Base-by-base conservation (phyloP, 2,113 vertebrate genomes). In the Himantopus leucocephalus region DNA sequence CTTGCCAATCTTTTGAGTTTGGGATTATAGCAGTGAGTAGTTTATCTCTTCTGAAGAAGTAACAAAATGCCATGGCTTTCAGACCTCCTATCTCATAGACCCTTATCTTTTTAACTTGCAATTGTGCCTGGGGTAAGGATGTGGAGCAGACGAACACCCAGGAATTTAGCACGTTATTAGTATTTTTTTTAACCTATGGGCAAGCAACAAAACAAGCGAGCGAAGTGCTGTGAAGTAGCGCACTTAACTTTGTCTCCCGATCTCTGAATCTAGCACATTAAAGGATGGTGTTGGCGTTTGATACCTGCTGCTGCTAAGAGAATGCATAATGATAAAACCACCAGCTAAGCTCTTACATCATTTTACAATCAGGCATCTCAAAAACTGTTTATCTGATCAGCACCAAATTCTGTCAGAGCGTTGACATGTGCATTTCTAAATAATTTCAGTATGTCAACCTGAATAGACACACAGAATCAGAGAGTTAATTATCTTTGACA, bases 401-500 rank as follows among this genome's bases (percentile, higher is more conserved):
- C 97, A 97, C 98, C 98, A 98, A 98, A 98, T 98, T 98, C 99
- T 99, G 99, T 99, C 98, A 99, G 97, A 97, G 96, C 95, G 97
- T 98, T 99, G 99, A 99, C 99, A 99, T 98, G 98, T 98, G 98
- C 98, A 98, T 98, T 98, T 98, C 98, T 99, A 98, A 98, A 98
- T 98, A 98, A 98, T 99, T 99, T 99, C 98, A 98, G 98, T 97
- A 98, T 98, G 98, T 99, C 99, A 99, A 98, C 98, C 98, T 98
- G 99, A 99, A 99, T 99, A 99, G 99, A 99, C 98, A 98, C 97
- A 94, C 97, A 98, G 98, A 98, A 98, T 98, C 97, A 97, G 98
- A 98, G 98, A 98, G 98, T 98, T 99, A 99, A 99, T 99, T 99
- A 99, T 98, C 99, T 99, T 98, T 99, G 99, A 99, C 98, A 98